Evolutionary conservation across 1,140 invertebrate species (phyloP), one percentile per base, ranked within the genome.

Genomic region (Nilaparvata lugens): DNA sequence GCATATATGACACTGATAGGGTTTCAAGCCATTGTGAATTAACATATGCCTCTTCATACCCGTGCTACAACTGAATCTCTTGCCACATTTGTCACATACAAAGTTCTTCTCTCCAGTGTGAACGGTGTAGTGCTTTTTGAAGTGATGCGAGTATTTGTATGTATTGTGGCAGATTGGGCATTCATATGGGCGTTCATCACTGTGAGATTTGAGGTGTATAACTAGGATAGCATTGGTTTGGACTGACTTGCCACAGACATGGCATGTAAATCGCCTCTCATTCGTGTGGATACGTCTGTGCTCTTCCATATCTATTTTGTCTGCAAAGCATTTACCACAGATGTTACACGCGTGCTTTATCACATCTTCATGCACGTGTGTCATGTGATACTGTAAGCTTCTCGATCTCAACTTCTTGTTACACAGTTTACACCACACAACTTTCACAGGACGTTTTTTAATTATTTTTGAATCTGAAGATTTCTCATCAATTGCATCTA

Each of bases 161-260:
- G 71, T 63, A 58, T 79, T 79, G 2, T 76, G 75, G 69, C 87
- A 88, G 7, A 78, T 68, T 5, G 75, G 74, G 68, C 86, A 88
- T 4, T 71, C 71, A 71, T 81, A 83, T 2, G 85, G 83, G 60
- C 83, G 78, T 59, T 87, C 83, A 4, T 81, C 81, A 0, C 82
- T 83, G 69, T 89, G 86, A 70, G 55, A 58, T 38, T 59, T 63
- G 2, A 75, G 75, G 61, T 82, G 80, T 1, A 79, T 78, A 56
- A 76, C 78, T 0, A 81, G 65, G 0, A 78, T 77, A 1, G 75
- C 78, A 62, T 79, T 79, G 23, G 82, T 80, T 23, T 75, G 76
- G 68, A 85, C 85, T 1, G 75, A 64, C 53, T 76, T 76, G 2
- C 77, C 73, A 67, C 84, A 87, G 6, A 79, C 67, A 54, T 80